Base-by-base conservation (phyloP, 1,140 invertebrate species). In the Paraescarpia echinospica region DNA sequence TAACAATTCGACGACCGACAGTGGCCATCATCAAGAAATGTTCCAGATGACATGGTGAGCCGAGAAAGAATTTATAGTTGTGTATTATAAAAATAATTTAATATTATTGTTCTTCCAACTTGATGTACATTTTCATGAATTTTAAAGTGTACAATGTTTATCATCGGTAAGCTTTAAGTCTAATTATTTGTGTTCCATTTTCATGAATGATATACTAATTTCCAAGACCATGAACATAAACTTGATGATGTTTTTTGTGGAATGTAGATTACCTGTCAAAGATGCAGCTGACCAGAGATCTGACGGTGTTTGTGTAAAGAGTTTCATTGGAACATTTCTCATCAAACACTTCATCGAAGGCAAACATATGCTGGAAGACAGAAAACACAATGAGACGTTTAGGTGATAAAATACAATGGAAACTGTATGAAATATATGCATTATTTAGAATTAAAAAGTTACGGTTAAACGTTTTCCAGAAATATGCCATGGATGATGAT, bases 261-360 rank as follows among this genome's bases (percentile, higher is more conserved):
- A 34, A 35, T 14, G 8, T 27, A 34, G 91, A 93, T 93, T 94
- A 95, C 95, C 95, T 95, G 92, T 95, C 94, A 94, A 96, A 95
- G 35, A 95, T 93, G 93, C 94, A 95, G 91, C 93, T 94, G 34
- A 96, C 94, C 0, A 96, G 94, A 59, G 95, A 95, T 92, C 95
- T 95, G 14, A 95, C 94, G 51, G 95, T 94, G 92, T 94, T 93
- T 31, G 95, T 93, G 93, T 96, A 96, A 0, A 96, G 95, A 94
- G 96, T 95, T 93, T 96, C 95, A 94, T 96, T 96, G 2, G 93
- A 93, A 92, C 94, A 95, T 22, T 89, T 93, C 34, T 96, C 95
- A 93, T 95, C 94, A 94, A 96, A 96, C 31, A 96, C 96, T 92
- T 96, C 95, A 94, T 96, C 96, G 95, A 96, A 96, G 34, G 94